These are phyloP conservation scores for Megamerina dolium DNA, from an alignment of 2,888 invertebrate species.

Conservation along the genomic window DNA sequence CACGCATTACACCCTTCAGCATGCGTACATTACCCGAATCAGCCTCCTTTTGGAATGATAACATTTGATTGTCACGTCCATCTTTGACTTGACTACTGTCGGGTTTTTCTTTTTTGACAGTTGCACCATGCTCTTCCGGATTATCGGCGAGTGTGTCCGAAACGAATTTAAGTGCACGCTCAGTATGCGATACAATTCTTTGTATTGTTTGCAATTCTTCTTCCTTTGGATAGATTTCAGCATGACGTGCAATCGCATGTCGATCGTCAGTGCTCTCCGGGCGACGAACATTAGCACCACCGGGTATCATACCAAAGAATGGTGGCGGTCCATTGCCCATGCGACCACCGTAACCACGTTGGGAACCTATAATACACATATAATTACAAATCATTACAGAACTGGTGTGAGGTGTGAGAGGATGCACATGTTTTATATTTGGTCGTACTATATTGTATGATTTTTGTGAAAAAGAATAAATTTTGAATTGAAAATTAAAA, in stretches of 20 bases:
- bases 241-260: slow-evolving; percentile 89
- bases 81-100: slow-evolving; percentile 55
- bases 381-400: too few species aligned
- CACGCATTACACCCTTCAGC: slow-evolving; percentile 94
- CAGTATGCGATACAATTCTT: slow-evolving; percentile 86
- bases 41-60: slow-evolving; percentile 65
- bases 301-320: slow-evolving; percentile 57
- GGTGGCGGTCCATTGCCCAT: slow-evolving; percentile 51
- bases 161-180: slow-evolving; percentile 88
- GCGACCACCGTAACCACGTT: slow-evolving; percentile 37
- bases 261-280: slow-evolving; percentile 94
- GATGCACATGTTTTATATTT: too few species aligned
- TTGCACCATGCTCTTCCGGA: slow-evolving; percentile 30
- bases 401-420: too few species aligned
- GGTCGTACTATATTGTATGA: background rate
- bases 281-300: slow-evolving; percentile 55
- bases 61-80: slow-evolving; percentile 75
- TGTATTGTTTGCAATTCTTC: slow-evolving; percentile 84
- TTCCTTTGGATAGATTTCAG: slow-evolving; percentile 89
- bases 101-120: slow-evolving; percentile 41
- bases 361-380: slow-evolving; percentile 34
- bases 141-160: slow-evolving; percentile 78
- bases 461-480: background rate
- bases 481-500: too few species aligned
- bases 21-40: slow-evolving; percentile 61